Evolutionary conservation across 1,140 invertebrate species (phyloP).

Genomic region (Gonatopus flavifemur): DNA sequence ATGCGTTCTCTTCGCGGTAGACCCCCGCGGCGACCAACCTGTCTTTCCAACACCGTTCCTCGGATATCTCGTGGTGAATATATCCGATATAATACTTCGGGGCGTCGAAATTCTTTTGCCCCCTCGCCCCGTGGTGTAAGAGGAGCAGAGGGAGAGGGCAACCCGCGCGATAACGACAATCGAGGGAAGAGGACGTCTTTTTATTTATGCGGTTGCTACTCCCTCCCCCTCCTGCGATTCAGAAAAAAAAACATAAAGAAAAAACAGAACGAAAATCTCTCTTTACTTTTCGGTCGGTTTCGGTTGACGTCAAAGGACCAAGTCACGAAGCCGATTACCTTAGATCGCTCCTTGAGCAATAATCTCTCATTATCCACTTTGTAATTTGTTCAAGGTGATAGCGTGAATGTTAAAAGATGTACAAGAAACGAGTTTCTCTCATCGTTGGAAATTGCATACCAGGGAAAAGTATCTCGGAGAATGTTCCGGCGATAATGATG

Average conservation of each 20-base stretch:
- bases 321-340: background rate
- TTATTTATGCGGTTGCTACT: no score
- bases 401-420: background rate
- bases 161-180: slow-evolving; percentile 36
- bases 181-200: no score
- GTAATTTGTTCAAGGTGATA: background rate
- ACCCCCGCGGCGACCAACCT: slow-evolving; percentile 53
- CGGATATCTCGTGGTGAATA: slow-evolving; percentile 39
- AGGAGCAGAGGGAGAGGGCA: slow-evolving; percentile 31
- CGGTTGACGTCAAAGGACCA: no score
- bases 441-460: no score
- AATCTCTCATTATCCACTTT: background rate
- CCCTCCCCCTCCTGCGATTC: no score
- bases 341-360: background rate
- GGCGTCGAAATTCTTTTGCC: slow-evolving; percentile 52
- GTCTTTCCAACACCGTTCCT: slow-evolving; percentile 54
- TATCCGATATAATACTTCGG: slow-evolving; percentile 55
- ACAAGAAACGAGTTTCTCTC: background rate
- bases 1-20: slow-evolving; percentile 38
- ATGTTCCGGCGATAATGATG: slow-evolving; percentile 56
- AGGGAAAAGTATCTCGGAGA: no score
- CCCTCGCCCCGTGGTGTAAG: slow-evolving; percentile 38
- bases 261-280: no score
- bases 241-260: no score
- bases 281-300: no score